Evolutionary conservation across 2,797 vertebrate genomes (phyloP), one percentile per base, ranked within the genome.

Genomic region (Chelonia mydas): DNA sequence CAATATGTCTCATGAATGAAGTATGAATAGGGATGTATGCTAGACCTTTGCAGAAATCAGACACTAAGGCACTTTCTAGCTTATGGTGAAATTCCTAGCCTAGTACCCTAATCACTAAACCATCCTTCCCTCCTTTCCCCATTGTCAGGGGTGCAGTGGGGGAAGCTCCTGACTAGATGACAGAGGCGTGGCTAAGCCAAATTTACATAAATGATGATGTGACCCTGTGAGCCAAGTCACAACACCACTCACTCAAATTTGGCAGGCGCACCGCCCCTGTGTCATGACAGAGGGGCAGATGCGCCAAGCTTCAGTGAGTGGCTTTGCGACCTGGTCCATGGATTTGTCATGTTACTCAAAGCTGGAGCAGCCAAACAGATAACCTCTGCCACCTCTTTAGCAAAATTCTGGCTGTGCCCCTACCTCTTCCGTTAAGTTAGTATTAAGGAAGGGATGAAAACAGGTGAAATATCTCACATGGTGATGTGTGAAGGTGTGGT

Each of bases 1-100:
- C 49, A 31, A 17, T 76, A 21, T 84, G 68, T 1, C 1, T 6
- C 25, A 74, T 28, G 51, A 83, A 2, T 55, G 72, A 85, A 84
- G 77, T 51, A 59, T 1, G 45, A 0, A 0, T 28, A 79, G 84
- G 57, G 81, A 51, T 0, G 1, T 15, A 50, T 11, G 61, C 86
- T 81, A 11, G 16, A 41, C n/a, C 1, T 41, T 0, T 31, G 16
- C 23, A n/a, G 79, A 93, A 54, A 50, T 21, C 50, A 50, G 6
- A 10, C 57, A 28, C 2, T 16, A 82, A 28, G 13, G 65, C 37
- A 37, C 9, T 17, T 84, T 79, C 54, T 4, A 4, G 45, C 86
- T 19, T 68, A 37, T 68, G 37, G n/a, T 68, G 65, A 37, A 68
- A 68, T 23, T 21, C n/a, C n/a, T 68, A 10, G 65, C n/a, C 17